Evolutionary conservation across 2,797 vertebrate species (phyloP), one percentile per base, ranked within the genome.

Genomic region (Esox lucius): DNA sequence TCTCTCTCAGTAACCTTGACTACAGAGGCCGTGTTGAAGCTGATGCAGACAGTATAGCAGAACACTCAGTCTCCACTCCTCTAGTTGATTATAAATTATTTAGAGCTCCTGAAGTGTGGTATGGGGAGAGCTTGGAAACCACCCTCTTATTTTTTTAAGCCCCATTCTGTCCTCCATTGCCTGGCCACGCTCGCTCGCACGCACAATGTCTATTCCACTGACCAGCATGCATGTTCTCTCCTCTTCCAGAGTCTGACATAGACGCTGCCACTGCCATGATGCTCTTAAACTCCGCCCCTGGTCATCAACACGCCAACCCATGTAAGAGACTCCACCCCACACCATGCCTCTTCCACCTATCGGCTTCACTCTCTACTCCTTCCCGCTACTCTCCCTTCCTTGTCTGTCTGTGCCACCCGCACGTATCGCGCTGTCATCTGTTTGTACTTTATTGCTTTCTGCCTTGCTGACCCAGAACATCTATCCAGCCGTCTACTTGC

Each of bases 201-300:
- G 22, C 17, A 28, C 31, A 28, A 15, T 33, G 53, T 19, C 7
- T 9, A 56, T 56, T 56, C 78, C 86, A 91, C 88, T 93, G 92
- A 93, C 88, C 90, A 88, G 90, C 91, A 88, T 89, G 89, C 91
- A 91, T 94, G 89, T 94, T 94, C 91, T 94, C 92, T 95, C 92
- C 93, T 93, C 93, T 93, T 94, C 83, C 94, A 99, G 98, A 98
- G 89, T 98, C 96, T 88, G 98, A 99, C 93, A 98, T 99, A 87
- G 97, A 99, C 91, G 98, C 98, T 94, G 98, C 97, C 95, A 96
- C 97, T 92, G 97, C 98, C 87, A 99, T 99, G 98, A 99, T 99
- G 96, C 96, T 99, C 91, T 95, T 99, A 96, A 99, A 99, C 94
- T 97, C 96, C 93, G 97, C 98, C 90, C 96, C 97, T 81, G 96